These are phyloP conservation scores for Oxygymnocypris stewartii DNA, from an alignment of 2,113 vertebrate species.

Conservation along the genomic window DNA sequence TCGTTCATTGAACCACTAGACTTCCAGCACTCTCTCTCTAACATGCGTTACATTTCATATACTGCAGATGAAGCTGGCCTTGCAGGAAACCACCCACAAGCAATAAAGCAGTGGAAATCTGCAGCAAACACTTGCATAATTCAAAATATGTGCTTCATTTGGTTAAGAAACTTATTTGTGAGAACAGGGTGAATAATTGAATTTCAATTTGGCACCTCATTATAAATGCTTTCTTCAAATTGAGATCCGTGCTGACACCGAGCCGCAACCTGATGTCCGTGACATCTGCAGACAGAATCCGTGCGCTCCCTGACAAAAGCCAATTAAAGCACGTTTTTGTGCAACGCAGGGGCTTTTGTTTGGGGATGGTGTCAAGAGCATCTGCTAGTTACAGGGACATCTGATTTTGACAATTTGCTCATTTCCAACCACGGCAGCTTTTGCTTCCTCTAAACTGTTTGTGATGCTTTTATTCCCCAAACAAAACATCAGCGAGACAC, in stretches of 20 bases:
- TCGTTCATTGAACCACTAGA: no score
- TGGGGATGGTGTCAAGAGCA: conserved; percentile 63
- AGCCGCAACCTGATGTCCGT: conserved; percentile 69
- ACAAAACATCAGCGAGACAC: conserved; percentile 26
- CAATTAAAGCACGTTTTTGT: conserved; percentile 61
- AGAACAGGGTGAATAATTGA: conserved; percentile 49
- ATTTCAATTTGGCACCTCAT: conserved; percentile 66
- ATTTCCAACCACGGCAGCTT: conserved; percentile 40
- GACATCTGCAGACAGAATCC: conserved; percentile 70
- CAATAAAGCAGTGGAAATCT: neutral
- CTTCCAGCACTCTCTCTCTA: neutral
- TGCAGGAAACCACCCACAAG: neutral
- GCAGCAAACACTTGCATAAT: conserved; percentile 43
- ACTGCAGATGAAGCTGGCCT: neutral
- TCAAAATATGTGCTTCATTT: conserved; percentile 27
- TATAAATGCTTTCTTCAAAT: conserved; percentile 68
- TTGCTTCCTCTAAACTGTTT: conserved; percentile 15
- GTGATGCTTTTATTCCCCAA: conserved; percentile 29
- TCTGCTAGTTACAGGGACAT: conserved; percentile 56
- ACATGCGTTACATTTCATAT: neutral
- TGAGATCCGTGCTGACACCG: conserved; percentile 67
- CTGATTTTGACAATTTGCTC: conserved; percentile 55
- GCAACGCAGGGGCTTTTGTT: conserved; percentile 60
- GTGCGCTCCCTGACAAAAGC: conserved; percentile 57
- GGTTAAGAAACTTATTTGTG: conserved; percentile 48